Conservation (phyloP, 2,888 invertebrate genomes). For the Clistopyga incitator region DNA sequence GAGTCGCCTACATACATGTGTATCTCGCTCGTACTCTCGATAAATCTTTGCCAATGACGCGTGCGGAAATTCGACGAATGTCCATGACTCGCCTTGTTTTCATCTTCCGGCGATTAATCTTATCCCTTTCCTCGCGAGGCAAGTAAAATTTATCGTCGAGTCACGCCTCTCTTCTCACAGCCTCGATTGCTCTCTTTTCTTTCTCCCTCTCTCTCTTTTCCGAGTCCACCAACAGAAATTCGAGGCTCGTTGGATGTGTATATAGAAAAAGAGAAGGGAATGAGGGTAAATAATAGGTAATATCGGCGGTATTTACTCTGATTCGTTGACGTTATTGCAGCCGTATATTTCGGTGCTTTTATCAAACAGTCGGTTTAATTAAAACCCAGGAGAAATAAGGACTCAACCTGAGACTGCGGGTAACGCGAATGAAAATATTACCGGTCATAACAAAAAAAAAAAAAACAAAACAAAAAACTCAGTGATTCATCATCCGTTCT, state of each 20-base stretch:
- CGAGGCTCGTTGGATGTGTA: neutral
- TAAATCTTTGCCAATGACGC: slow-evolving; percentile 68
- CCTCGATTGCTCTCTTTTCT: slow-evolving; percentile 33
- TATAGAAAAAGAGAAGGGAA: slow-evolving; percentile 26
- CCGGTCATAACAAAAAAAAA: neutral
- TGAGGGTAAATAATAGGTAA: slow-evolving; percentile 49
- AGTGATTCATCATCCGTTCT: slow-evolving; percentile 1
- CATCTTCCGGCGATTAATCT: slow-evolving; percentile 64
- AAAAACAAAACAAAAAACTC: neutral
- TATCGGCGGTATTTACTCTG: slow-evolving; percentile 47
- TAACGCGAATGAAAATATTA: neutral
- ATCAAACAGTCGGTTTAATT: slow-evolving; percentile 36
- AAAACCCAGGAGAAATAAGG: slow-evolving; percentile 12
- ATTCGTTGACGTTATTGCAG: slow-evolving; percentile 48
- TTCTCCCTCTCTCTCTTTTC: slow-evolving; percentile 1
- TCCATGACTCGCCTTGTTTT: slow-evolving; percentile 64
- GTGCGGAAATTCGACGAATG: slow-evolving; percentile 66
- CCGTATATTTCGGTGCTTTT: slow-evolving; percentile 25
- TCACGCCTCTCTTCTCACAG: slow-evolving; percentile 53
- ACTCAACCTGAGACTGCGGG: neutral
- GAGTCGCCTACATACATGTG: neutral
- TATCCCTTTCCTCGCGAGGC: slow-evolving; percentile 45
- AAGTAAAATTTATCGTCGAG: slow-evolving; percentile 60
- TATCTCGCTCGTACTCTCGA: slow-evolving; percentile 44
- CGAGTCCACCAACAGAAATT: slow-evolving; percentile 36